Evolutionary conservation across 2,113 vertebrate species (phyloP).

Genomic region (Epinephelus cyanopodus): DNA sequence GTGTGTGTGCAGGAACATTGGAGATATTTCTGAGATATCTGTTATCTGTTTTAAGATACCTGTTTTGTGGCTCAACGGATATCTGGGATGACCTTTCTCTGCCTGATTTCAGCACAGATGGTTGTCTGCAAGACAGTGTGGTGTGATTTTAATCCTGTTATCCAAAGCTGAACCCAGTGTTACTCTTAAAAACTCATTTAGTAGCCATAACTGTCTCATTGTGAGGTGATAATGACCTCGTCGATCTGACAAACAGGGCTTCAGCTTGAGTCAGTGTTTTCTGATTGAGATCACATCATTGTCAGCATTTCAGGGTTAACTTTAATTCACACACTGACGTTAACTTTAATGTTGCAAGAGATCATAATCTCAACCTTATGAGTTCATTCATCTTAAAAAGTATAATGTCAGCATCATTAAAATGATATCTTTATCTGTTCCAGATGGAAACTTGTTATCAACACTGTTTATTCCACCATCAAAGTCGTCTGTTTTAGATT

Average conservation of each 20-base stretch:
- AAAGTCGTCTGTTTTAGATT: background rate
- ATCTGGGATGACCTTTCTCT: background rate
- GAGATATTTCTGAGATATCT: background rate
- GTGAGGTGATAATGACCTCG: constrained; percentile 8
- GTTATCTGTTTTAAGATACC: constrained; percentile 14
- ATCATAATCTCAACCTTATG: background rate
- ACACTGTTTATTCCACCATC: background rate
- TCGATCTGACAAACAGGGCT: constrained; percentile 1
- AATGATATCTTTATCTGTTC: constrained; percentile 30
- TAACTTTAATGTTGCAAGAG: background rate
- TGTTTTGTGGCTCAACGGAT: background rate
- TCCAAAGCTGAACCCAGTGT: background rate
- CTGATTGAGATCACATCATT: background rate
- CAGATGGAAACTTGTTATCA: constrained; percentile 24
- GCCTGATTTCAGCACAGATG: background rate
- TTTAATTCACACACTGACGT: background rate
- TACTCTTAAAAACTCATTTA: constrained; percentile 6
- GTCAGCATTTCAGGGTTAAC: background rate
- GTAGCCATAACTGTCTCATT: background rate
- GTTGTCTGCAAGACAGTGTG: background rate
- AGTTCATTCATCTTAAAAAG: constrained; percentile 20
- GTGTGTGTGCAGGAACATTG: fast-evolving
- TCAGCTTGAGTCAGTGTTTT: background rate
- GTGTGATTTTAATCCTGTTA: background rate
- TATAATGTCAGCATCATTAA: constrained; percentile 23